phyloP scores from a whole-genome alignment of 2,888 invertebrate genomes.

The Cantharis rustica region DNA sequence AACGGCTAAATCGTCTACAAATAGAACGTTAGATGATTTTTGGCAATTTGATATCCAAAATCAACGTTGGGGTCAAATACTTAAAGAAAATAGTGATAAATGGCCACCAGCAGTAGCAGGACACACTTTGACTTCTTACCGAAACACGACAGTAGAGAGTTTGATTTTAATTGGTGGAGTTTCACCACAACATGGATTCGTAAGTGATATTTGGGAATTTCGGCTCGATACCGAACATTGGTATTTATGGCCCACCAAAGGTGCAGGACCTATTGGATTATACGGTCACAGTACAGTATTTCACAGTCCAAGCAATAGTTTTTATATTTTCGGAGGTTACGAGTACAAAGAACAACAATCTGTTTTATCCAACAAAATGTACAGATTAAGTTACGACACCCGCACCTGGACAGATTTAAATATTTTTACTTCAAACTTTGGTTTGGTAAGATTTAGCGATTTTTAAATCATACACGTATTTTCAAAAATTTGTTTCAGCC shows the following conservation, averaged over 20 bases:
- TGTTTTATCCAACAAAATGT: constrained; percentile 75
- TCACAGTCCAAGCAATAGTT: constrained; percentile 76
- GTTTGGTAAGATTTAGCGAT: constrained; percentile 53
- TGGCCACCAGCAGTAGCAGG: constrained; percentile 83
- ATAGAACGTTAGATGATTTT: constrained; percentile 79
- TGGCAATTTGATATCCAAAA: constrained; percentile 92
- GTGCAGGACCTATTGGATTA: constrained; percentile 77
- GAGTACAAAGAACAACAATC: constrained; percentile 67
- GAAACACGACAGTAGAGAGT: constrained; percentile 72
- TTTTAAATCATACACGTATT: not conserved
- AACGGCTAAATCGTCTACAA: constrained; percentile 51
- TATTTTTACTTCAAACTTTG: constrained; percentile 37
- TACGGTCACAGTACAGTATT: constrained; percentile 92
- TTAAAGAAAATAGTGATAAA: constrained; percentile 54
- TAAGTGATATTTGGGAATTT: constrained; percentile 79
- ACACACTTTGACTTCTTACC: constrained; percentile 83
- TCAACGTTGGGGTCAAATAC: constrained; percentile 78
- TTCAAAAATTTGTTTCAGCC: constrained; percentile 60
- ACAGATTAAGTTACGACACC: constrained; percentile 76
- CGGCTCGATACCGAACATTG: constrained; percentile 76
- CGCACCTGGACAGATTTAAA: constrained; percentile 72
- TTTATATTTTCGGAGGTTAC: constrained; percentile 91
- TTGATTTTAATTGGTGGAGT: constrained; percentile 88
- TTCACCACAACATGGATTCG: constrained; percentile 74
- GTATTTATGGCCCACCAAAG: constrained; percentile 70